Percentiles rank a stretch among this genome's conserved stretches.
Conservation (phyloP, 2,888 invertebrate genomes). For the Parochlus steinenii region DNA sequence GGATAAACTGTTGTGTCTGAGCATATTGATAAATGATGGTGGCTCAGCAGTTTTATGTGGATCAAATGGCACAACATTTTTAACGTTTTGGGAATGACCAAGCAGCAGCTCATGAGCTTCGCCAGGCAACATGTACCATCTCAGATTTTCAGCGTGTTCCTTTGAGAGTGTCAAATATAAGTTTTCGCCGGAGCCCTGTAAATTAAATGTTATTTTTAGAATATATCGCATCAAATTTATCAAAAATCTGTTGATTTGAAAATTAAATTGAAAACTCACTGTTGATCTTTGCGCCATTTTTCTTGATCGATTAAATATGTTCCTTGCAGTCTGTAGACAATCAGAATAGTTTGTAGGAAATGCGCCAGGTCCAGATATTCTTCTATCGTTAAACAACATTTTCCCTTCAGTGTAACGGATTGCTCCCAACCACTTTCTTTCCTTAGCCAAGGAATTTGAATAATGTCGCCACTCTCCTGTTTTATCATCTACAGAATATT, state of each 20-base stretch:
- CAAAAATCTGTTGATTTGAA: too few species aligned
- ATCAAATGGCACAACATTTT: conserved; percentile 59
- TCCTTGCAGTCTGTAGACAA: conserved; percentile 61
- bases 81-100: conserved; percentile 57
- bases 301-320: conserved; percentile 57
- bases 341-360: conserved; percentile 61
- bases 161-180: conserved; percentile 13
- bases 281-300: conserved; percentile 60
- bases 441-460: conserved; percentile 58
- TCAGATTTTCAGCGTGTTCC: conserved; percentile 37
- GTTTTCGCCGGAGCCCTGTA: too few species aligned
- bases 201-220: too few species aligned
- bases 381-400: conserved; percentile 54
- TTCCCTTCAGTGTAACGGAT: conserved; percentile 59
- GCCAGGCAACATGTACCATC: conserved; percentile 82
- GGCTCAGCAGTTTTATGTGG: conserved; percentile 37
- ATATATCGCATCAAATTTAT: too few species aligned
- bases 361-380: conserved; percentile 51
- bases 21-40: conserved; percentile 32
- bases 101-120: conserved; percentile 65
- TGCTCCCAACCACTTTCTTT: conserved; percentile 66
- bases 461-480: conserved; percentile 84
- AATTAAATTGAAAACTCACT: too few species aligned
- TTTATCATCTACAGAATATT: conserved; percentile 71
- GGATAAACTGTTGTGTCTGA: conserved; percentile 49